Evolutionary conservation across 2,113 vertebrate genomes (phyloP).

Genomic region (Mormyrus iriodes): DNA sequence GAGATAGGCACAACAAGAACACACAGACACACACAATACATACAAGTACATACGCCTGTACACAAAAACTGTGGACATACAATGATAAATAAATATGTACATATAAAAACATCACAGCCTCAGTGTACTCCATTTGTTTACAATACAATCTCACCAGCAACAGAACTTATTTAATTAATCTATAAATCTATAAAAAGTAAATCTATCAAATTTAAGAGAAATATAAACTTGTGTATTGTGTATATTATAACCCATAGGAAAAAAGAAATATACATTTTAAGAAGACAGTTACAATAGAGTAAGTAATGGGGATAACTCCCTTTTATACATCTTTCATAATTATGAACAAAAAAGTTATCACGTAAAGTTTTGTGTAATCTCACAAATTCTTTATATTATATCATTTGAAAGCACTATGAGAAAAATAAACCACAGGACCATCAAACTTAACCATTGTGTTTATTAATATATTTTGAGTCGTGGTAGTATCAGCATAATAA

Average conservation of each 20-base stretch:
- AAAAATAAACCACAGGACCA: too few species aligned
- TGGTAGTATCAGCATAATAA: too few species aligned
- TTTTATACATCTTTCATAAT: not conserved
- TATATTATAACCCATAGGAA: not conserved
- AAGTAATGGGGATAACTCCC: not conserved
- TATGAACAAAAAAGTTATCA: not conserved
- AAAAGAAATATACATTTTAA: too few species aligned
- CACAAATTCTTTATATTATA: not conserved
- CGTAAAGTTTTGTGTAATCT: not conserved
- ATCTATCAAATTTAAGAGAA: not conserved
- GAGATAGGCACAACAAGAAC: not conserved
- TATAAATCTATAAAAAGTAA: not conserved
- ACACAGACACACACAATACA: not conserved
- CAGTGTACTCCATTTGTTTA: not conserved
- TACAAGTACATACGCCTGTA: not conserved
- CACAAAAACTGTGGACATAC: not conserved
- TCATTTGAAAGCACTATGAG: too few species aligned
- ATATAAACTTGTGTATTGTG: not conserved
- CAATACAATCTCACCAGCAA: not conserved
- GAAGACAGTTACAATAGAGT: not conserved
- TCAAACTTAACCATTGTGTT: too few species aligned
- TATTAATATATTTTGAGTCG: too few species aligned
- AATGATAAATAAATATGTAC: not conserved
- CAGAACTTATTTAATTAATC: not conserved
- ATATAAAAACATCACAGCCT: not conserved